Percentiles rank a stretch among this genome's conserved stretches.
Conservation (phyloP, 2,113 vertebrate species). For the Saccopteryx bilineata region DNA sequence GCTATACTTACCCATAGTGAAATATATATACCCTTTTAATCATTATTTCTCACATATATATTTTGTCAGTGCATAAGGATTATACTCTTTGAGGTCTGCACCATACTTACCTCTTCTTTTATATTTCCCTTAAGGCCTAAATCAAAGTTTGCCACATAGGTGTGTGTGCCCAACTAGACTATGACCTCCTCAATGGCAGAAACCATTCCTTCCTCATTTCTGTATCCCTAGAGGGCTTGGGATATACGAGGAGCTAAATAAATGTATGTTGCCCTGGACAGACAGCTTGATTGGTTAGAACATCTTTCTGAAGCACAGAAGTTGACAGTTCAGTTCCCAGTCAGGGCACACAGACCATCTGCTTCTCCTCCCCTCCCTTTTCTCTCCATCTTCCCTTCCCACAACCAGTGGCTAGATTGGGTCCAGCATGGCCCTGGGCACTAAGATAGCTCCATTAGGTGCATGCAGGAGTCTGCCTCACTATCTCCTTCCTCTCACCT, state of each 20-base stretch:
- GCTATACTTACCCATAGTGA: neutral
- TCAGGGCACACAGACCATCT: too few relatives aligned
- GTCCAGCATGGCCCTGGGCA: too few relatives aligned
- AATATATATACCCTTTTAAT: neutral
- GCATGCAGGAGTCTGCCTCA: too few relatives aligned
- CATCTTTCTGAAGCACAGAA: too few relatives aligned
- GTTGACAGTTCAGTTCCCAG: too few relatives aligned
- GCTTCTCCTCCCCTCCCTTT: too few relatives aligned
- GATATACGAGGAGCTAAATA: neutral
- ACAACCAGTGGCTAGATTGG: too few relatives aligned
- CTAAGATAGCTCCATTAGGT: too few relatives aligned
- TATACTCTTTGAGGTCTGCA: neutral
- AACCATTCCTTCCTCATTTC: neutral
- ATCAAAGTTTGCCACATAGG: neutral
- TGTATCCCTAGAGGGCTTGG: neutral
- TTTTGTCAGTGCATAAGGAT: neutral
- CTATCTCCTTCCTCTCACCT: too few relatives aligned
- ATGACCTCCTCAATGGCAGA: neutral
- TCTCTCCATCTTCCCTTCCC: too few relatives aligned
- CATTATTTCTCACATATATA: neutral
- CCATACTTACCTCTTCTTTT: neutral
- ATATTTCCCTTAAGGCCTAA: neutral
- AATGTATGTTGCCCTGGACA: neutral
- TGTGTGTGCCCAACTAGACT: neutral
- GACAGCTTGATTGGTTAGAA: too few relatives aligned